phyloP scores from a whole-genome alignment of 2,888 invertebrate genomes.

The Cheilosia vulpina region DNA sequence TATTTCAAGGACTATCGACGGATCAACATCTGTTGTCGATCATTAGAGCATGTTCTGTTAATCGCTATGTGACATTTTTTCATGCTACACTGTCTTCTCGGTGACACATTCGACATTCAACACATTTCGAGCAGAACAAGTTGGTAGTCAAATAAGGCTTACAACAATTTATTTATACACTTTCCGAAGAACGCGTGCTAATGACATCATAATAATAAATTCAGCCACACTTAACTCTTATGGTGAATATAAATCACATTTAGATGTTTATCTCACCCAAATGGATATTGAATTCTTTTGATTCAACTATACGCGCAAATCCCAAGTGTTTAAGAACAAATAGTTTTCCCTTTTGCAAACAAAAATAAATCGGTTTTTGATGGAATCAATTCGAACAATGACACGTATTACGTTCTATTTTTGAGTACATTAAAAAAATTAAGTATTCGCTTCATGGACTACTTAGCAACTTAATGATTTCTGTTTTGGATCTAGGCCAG shows the following conservation, averaged over 20 bases:
- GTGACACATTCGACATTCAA: neutral
- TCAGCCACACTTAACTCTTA: neutral
- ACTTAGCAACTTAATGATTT: constrained; percentile 1
- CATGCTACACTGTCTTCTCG: neutral
- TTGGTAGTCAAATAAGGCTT: neutral
- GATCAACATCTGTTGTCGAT: neutral
- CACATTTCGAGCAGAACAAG: neutral
- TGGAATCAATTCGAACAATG: neutral
- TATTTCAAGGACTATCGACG: neutral
- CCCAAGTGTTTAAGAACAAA: neutral
- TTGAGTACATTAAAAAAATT: neutral
- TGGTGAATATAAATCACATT: constrained; percentile 1
- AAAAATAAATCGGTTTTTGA: neutral
- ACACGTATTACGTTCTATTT: constrained; percentile 3
- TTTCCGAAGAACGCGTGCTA: neutral
- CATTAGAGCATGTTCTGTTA: neutral
- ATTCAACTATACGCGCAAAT: neutral
- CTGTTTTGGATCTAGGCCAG: constrained; percentile 3
- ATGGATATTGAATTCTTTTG: neutral
- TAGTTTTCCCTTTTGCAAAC: neutral
- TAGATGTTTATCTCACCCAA: neutral
- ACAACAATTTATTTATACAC: neutral
- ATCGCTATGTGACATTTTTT: neutral
- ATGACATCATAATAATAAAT: constrained; percentile 15
- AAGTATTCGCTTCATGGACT: neutral